Percentiles rank a stretch among this genome's conserved stretches.
Conservation (phyloP, 2,113 vertebrate species). For the Periophthalmodon schlosseri region DNA sequence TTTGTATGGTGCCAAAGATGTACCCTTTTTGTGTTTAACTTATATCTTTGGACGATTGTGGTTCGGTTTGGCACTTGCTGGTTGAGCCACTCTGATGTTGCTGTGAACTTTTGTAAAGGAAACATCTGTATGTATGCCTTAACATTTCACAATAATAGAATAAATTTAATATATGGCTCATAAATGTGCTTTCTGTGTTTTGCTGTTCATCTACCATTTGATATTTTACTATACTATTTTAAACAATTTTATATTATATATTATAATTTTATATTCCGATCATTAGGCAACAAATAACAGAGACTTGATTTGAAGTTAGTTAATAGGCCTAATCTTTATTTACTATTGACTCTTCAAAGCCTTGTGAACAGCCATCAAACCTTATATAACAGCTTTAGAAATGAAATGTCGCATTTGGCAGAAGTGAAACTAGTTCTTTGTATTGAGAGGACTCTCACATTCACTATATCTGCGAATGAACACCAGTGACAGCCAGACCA, state of each 20-base stretch:
- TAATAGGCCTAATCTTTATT: not conserved
- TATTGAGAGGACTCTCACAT: too few relatives aligned
- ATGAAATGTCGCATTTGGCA: too few relatives aligned
- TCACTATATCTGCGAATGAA: too few relatives aligned
- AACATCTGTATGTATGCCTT: slow-evolving; percentile 73
- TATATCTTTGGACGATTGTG: slow-evolving; percentile 66
- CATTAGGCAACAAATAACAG: too few relatives aligned
- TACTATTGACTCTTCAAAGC: not conserved
- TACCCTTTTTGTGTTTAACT: slow-evolving; percentile 71
- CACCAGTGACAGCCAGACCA: too few relatives aligned
- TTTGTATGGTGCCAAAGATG: slow-evolving; percentile 77
- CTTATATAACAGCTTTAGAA: too few relatives aligned
- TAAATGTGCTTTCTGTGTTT: slow-evolving; percentile 24
- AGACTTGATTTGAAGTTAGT: not conserved
- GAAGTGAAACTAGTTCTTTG: too few relatives aligned
- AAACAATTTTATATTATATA: too few relatives aligned
- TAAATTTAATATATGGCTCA: slow-evolving; percentile 81
- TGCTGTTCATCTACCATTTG: not conserved
- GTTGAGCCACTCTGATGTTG: slow-evolving; percentile 72
- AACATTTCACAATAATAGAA: slow-evolving; percentile 79
- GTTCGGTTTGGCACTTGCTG: slow-evolving; percentile 62
- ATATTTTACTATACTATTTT: not conserved
- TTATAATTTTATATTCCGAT: too few relatives aligned
- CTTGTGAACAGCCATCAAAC: not conserved
- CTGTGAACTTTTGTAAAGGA: slow-evolving; percentile 78